Conservation (phyloP, 2,888 invertebrate species). For the Incurvaria masculella region DNA sequence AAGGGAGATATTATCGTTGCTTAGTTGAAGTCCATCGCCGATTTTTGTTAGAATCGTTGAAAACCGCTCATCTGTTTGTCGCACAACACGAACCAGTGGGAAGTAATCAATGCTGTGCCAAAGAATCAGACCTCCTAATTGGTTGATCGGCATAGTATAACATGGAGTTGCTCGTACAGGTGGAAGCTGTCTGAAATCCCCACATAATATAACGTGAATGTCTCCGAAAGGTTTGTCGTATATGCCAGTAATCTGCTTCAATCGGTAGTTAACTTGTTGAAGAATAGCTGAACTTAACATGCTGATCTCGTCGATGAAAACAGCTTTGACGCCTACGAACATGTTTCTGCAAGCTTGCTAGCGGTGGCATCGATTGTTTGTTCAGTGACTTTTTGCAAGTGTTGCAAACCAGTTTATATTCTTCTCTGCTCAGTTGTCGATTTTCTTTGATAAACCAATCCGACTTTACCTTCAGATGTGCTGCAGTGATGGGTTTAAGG, state of each 20-base stretch:
- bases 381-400: constrained; percentile 21
- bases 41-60: constrained; percentile 24
- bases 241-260: constrained; percentile 16
- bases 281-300: constrained; percentile 17
- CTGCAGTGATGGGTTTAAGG: constrained; percentile 24
- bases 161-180: constrained; percentile 24
- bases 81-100: constrained; percentile 22
- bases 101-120: constrained; percentile 25
- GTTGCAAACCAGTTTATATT: constrained; percentile 20
- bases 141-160: constrained; percentile 18
- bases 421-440: constrained; percentile 15
- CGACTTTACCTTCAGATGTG: constrained; percentile 23
- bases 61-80: constrained; percentile 24
- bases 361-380: constrained; percentile 18
- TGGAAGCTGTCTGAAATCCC: constrained; percentile 27
- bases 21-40: constrained; percentile 19
- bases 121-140: constrained; percentile 19
- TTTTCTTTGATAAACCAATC: constrained; percentile 17
- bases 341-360: constrained; percentile 10
- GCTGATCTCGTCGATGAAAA: constrained; percentile 19
- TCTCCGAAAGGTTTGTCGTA: constrained; percentile 16
- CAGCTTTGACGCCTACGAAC: constrained; percentile 13
- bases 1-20: constrained; percentile 15
- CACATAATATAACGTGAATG: constrained; percentile 15
- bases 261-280: constrained; percentile 11